Conservation (phyloP, 1,140 invertebrate genomes). For the Coptotermes formosanus region DNA sequence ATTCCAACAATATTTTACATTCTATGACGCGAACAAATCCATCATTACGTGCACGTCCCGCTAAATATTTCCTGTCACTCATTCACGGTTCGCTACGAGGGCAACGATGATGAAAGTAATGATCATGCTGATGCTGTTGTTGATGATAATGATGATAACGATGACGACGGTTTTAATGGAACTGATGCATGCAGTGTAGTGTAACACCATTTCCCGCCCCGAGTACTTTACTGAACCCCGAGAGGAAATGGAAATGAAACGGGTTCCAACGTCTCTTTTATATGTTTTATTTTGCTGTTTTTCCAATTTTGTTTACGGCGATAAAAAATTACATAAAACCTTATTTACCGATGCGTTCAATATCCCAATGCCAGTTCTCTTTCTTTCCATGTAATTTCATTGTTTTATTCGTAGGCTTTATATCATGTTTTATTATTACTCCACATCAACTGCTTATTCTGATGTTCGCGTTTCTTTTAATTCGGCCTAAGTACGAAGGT, state of each 20-base stretch:
- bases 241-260: constrained; percentile 8
- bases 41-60: constrained; percentile 13
- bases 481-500: neutral
- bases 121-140: neutral
- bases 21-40: constrained; percentile 13
- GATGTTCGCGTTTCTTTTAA: neutral
- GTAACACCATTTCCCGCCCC: constrained; percentile 22
- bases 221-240: neutral
- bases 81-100: constrained; percentile 14
- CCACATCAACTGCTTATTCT: neutral
- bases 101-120: neutral
- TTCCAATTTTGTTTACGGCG: constrained; percentile 18
- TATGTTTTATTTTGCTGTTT: neutral
- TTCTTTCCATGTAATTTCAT: neutral
- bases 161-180: constrained; percentile 24
- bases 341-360: constrained; percentile 8
- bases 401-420: neutral
- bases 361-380: neutral
- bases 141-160: neutral
- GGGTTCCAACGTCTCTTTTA: neutral
- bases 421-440: neutral
- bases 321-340: neutral
- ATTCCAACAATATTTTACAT: constrained; percentile 15
- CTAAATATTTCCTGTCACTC: constrained; percentile 3
- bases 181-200: constrained; percentile 29